Conservation (phyloP, 2,113 vertebrate genomes). For the Apteryx owenii region DNA sequence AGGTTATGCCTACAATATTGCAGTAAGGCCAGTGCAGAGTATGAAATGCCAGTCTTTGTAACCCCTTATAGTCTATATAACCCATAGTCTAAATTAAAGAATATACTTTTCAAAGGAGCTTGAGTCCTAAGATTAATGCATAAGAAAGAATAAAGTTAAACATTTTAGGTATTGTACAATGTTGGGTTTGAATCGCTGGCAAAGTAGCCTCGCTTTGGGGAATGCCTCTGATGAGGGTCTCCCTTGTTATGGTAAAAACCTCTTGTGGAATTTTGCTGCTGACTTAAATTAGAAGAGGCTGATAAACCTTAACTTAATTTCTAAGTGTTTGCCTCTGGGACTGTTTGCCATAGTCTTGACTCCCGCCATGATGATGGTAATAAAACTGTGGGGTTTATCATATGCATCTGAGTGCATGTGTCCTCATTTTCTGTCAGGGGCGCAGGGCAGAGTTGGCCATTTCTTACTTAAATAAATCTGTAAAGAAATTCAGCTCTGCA, state of each 20-base stretch:
- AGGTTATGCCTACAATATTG: accelerated
- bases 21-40: background rate
- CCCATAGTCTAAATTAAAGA: background rate
- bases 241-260: background rate
- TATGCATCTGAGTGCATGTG: background rate
- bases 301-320: background rate
- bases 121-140: background rate
- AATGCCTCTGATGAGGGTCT: background rate
- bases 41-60: background rate
- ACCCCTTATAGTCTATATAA: background rate
- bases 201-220: background rate
- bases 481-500: background rate
- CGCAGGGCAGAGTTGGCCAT: background rate
- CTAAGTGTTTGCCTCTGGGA: background rate
- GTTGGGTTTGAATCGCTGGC: background rate
- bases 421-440: background rate
- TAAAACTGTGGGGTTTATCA: background rate
- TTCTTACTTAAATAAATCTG: background rate
- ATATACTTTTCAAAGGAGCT: background rate
- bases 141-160: background rate
- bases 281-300: background rate
- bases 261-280: background rate
- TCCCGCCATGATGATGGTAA: background rate
- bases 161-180: background rate
- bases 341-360: background rate